Base-by-base conservation (phyloP, 2,113 vertebrate species). In the Hoplias malabaricus region DNA sequence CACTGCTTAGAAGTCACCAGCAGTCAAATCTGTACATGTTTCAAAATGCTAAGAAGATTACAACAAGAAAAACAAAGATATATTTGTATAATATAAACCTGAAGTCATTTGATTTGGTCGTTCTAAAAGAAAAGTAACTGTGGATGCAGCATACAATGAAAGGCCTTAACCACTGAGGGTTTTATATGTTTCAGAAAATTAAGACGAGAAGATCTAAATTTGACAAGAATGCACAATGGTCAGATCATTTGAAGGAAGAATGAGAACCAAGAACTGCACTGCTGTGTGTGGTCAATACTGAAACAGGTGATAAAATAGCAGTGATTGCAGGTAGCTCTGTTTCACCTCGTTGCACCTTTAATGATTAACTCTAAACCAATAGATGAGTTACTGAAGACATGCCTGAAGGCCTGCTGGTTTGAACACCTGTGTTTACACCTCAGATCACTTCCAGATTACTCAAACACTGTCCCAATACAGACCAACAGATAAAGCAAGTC, bases 281-380 rank as follows among this genome's bases (percentile, higher is more conserved):
- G 57, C 29, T 19, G 31, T 34, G 29, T 33, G 57, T n/a, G 31
- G 57, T 42, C 50, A 68, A 83, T 84, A 82, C 82, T 2, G 69
- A 6, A 54, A 71, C 71, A 73, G 59, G 72, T 61, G 21, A 73
- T 50, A 19, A 4, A 16, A 31, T 21, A 56, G 36, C 40, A 53
- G 46, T 5, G 43, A 31, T 25, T 33, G 10, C 57, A 65, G 59
- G 69, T 65, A 34, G 12, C 19, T 34, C 23, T 29, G 31, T 63
- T 38, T 42, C 25, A 82, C 21, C 71, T 63, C 66, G 59, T 83
- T 68, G 38, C 59, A 73, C 84, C 77, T 79, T 85, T 82, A 84
- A 34, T 87, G 83, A 88, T 86, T 87, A 85, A 87, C 79, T 54
- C 25, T 71, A 25, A 78, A 77, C 83, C 83, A 81, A 31, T 82